Conservation (phyloP, 1,140 invertebrate genomes). For the Hyles vespertilio region DNA sequence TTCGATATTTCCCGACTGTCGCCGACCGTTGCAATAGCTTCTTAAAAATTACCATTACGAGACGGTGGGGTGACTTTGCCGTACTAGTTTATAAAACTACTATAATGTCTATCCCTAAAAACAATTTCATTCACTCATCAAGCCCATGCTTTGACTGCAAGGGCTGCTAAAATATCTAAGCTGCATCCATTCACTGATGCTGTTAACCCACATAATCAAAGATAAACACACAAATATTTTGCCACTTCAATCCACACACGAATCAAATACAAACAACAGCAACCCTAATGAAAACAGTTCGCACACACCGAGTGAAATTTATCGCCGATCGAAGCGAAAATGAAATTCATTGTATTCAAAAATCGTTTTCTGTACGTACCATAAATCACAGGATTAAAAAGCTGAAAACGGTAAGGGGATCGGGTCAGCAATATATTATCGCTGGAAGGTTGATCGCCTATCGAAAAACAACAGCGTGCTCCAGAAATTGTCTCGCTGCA, state of each 20-base stretch:
- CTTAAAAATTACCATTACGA: too few relatives aligned
- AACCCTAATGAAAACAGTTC: slow-evolving; percentile 4
- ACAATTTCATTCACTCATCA: too few relatives aligned
- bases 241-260: neutral
- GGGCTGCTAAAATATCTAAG: too few relatives aligned
- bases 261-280: neutral
- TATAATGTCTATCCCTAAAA: too few relatives aligned
- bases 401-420: slow-evolving; percentile 36
- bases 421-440: slow-evolving; percentile 45
- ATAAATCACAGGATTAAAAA: slow-evolving; percentile 50
- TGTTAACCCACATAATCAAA: too few relatives aligned
- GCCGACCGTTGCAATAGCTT: too few relatives aligned
- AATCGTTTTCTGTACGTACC: slow-evolving; percentile 32
- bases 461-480: slow-evolving; percentile 22
- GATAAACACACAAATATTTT: too few relatives aligned
- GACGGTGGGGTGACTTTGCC: too few relatives aligned
- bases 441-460: slow-evolving; percentile 30
- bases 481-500: slow-evolving; percentile 21
- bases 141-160: too few relatives aligned
- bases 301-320: slow-evolving; percentile 11
- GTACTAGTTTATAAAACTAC: too few relatives aligned
- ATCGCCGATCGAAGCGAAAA: slow-evolving; percentile 21
- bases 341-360: slow-evolving; percentile 38
- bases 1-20: too few relatives aligned
- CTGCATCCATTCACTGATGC: too few relatives aligned